Base-by-base conservation (phyloP, 2,797 vertebrate species). In the Chelmon rostratus region DNA sequence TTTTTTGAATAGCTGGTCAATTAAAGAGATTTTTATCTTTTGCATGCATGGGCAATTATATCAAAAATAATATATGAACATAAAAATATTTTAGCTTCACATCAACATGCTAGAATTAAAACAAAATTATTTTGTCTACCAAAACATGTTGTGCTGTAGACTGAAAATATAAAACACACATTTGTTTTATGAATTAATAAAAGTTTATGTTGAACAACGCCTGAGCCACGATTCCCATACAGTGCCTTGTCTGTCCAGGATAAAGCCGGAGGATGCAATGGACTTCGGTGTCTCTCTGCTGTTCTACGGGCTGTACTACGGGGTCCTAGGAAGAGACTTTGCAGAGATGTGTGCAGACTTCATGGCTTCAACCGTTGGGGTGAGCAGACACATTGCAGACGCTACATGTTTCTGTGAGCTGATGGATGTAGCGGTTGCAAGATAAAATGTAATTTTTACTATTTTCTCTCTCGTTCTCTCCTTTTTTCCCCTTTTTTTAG, bases 291-390 rank as follows among this genome's bases (percentile, higher is more conserved):
- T 99, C 52, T 99, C 98, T 2, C 95, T 99, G 7, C 96, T 99
- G 4, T 99, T 99, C 93, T 99, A 99, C 0, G 98, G 98, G 6
- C 96, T 99, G 25, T 99, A 99, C 91, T 99, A 99, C 0, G 98
- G 98, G 3, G 98, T 99, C 15, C 94, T 99, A 6, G 98, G 99
- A 62, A 93, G 98, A 35, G 98, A 99, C 93, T 99, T 99, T 88
- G 98, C 98, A 0, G 98, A 99, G 91, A 99, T 99, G 97, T 99
- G 98, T 89, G 98, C 98, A 0, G 98, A 99, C 89, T 99, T 98
- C 92, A 99, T 99, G 98, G 98, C 98, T 3, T 99, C 98, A 1
- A 99, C 98, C 0, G 96, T 99, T 23, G 98, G 98, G 91, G 98
- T 99, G 89, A 96, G 96, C 75, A 5, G 2, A 38, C 83, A 8